These are phyloP conservation scores for Drosophila pullipes DNA, from an alignment of 2,888 invertebrate species.

Conservation along the genomic window DNA sequence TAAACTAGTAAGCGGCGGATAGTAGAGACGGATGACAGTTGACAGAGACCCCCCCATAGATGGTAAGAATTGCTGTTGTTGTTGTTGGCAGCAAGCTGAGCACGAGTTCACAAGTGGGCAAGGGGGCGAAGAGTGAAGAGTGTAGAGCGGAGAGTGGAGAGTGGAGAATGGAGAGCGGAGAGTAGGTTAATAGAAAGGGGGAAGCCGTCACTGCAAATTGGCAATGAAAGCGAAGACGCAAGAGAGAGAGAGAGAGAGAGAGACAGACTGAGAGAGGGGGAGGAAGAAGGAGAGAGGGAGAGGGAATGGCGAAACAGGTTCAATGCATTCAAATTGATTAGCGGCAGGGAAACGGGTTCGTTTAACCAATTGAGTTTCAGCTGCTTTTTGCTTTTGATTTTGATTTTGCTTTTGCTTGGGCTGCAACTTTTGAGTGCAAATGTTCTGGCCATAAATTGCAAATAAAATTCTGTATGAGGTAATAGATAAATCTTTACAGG, in stretches of 20 bases:
- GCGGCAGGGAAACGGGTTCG: constrained; percentile 31
- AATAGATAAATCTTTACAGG: constrained; percentile 20
- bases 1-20: constrained; percentile 26
- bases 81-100: constrained; percentile 53
- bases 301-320: constrained; percentile 60
- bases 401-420: not conserved
- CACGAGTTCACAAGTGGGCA: constrained; percentile 71
- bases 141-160: not conserved
- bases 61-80: constrained; percentile 59
- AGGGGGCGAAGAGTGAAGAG: not conserved
- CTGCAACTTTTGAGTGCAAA: constrained; percentile 10
- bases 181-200: constrained; percentile 42
- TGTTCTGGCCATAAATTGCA: constrained; percentile 64
- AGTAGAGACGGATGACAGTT: constrained; percentile 11
- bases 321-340: constrained; percentile 72
- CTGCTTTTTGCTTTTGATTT: constrained; percentile 2
- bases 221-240: constrained; percentile 30
- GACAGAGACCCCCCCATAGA: constrained; percentile 41
- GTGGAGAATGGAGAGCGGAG: not conserved
- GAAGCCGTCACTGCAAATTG: constrained; percentile 36
- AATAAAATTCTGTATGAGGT: constrained; percentile 44
- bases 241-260: not conserved
- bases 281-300: not conserved
- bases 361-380: constrained; percentile 1
- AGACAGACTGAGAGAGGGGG: too few relatives aligned